Conservation (phyloP, 2,888 invertebrate species). For the Lottia scabra region DNA sequence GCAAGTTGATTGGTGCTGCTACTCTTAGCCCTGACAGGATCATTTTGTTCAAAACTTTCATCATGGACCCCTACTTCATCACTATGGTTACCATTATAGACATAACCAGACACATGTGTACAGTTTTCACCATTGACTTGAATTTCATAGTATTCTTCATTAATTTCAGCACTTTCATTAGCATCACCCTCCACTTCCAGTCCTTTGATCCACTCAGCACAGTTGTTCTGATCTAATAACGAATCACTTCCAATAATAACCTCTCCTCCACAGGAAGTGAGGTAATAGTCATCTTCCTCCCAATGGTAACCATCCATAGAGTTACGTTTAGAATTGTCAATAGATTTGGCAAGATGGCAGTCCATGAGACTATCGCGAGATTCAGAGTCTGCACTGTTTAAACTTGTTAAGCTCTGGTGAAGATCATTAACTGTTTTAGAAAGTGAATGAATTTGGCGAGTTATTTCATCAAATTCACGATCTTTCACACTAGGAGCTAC, state of each 20-base stretch:
- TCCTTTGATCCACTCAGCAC: constrained; percentile 52
- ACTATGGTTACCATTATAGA: not conserved
- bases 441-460: constrained; percentile 54
- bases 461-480: constrained; percentile 56
- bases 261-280: constrained; percentile 56
- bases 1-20: constrained; percentile 8
- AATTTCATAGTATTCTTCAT: constrained; percentile 18
- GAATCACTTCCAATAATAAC: constrained; percentile 52
- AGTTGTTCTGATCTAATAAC: constrained; percentile 45
- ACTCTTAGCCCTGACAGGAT: not conserved
- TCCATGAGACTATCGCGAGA: constrained; percentile 14
- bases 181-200: constrained; percentile 25
- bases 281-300: constrained; percentile 60
- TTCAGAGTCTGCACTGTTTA: constrained; percentile 52
- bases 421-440: constrained; percentile 60
- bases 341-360: not conserved
- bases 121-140: constrained; percentile 16
- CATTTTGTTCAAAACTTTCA: not conserved
- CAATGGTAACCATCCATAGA: constrained; percentile 59
- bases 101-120: constrained; percentile 5
- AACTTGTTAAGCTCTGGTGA: constrained; percentile 55
- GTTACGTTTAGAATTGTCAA: constrained; percentile 16
- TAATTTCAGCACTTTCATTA: constrained; percentile 10
- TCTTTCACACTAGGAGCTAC: constrained; percentile 15
- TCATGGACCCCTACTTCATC: not conserved